A percentile compares a stretch with the other conserved stretches of the same genome.
phyloP scores from a whole-genome alignment of 2,113 vertebrate species.

The Microtus ochrogaster region DNA sequence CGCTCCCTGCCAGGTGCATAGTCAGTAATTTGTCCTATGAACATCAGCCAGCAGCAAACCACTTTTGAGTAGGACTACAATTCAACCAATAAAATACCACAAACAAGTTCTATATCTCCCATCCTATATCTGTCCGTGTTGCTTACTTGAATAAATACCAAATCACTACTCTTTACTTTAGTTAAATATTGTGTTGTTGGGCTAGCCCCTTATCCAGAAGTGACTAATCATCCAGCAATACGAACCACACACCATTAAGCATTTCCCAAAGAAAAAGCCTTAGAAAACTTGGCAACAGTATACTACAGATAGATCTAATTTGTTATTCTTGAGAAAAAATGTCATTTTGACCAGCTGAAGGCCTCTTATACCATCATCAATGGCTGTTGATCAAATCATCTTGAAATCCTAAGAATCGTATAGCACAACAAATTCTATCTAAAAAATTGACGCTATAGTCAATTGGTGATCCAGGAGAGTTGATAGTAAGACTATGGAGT shows the following conservation, averaged over 20 bases:
- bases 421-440: not conserved
- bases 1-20: accelerated
- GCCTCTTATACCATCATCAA: not conserved
- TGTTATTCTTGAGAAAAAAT: not conserved
- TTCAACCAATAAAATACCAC: not conserved
- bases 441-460: not conserved
- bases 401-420: conserved; percentile 12
- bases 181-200: not conserved
- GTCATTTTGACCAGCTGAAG: not conserved
- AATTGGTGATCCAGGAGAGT: not conserved
- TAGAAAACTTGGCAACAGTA: not conserved
- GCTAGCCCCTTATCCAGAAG: not conserved
- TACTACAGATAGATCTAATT: not conserved
- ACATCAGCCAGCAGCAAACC: not conserved
- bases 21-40: not conserved
- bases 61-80: not conserved
- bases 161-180: not conserved
- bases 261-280: not conserved
- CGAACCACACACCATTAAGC: not conserved
- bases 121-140: not conserved
- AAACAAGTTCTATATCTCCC: not conserved
- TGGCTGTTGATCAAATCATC: not conserved
- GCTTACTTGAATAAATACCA: not conserved
- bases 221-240: not conserved
- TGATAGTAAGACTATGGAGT: not conserved